These are phyloP conservation scores for Anneissia japonica DNA, from an alignment of 35 echinoderm and acorn worm genomes.

Conservation along the genomic window DNA sequence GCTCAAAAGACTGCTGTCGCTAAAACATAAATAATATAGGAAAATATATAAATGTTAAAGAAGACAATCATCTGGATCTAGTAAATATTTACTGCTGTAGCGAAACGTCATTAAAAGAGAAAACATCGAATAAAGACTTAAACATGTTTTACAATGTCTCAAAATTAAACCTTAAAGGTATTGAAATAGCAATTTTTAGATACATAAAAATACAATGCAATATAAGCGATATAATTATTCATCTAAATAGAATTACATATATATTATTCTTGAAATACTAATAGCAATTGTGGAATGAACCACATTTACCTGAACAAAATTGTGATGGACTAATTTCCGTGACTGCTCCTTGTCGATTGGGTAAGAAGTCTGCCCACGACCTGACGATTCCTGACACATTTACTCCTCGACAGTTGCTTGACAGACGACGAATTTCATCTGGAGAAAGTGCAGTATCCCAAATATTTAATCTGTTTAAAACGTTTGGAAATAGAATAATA, in stretches of 20 bases:
- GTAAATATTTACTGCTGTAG: too few species aligned
- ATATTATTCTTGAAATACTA: not conserved
- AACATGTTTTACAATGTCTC: too few species aligned
- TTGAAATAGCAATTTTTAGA: too few species aligned
- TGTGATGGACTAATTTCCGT: not conserved
- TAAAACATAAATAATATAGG: too few species aligned
- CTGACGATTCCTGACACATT: not conserved
- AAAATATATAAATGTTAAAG: too few species aligned
- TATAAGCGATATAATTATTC: too few species aligned
- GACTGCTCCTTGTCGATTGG: not conserved
- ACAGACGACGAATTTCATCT: not conserved
- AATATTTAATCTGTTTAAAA: not conserved
- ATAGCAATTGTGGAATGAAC: not conserved
- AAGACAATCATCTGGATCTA: too few species aligned
- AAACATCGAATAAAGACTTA: too few species aligned
- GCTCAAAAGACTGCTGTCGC: too few species aligned
- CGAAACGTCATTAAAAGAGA: too few species aligned
- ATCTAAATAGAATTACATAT: not conserved
- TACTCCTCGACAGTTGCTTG: not conserved
- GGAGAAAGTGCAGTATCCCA: not conserved
- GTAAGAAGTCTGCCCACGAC: not conserved
- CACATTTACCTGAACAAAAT: constrained; percentile 1
- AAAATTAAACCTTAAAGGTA: too few species aligned
- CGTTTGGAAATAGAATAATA: not conserved
- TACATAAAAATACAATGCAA: too few species aligned